Conservation (phyloP, 1,140 invertebrate genomes). For the Drosophila gunungcola region DNA sequence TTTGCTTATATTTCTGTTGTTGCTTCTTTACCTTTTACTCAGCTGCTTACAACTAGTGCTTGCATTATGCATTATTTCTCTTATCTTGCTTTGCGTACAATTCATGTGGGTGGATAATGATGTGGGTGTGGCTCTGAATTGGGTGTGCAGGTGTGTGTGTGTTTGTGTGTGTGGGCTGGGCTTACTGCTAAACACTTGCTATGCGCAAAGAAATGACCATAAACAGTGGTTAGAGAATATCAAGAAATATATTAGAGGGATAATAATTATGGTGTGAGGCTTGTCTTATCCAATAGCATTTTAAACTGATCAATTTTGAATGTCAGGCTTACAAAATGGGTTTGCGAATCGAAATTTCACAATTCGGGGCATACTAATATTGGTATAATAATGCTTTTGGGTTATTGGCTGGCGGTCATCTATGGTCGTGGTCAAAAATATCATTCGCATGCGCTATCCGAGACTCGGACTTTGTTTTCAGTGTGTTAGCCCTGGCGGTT, state of each 20-base stretch:
- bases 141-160: constrained; percentile 13
- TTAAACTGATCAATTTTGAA: constrained; percentile 73
- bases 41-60: constrained; percentile 44
- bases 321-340: constrained; percentile 60
- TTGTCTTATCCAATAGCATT: constrained; percentile 21
- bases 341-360: constrained; percentile 33
- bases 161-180: constrained; percentile 11
- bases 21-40: constrained; percentile 29
- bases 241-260: constrained; percentile 44
- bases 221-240: constrained; percentile 36
- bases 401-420: constrained; percentile 32
- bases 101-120: constrained; percentile 38
- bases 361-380: constrained; percentile 39
- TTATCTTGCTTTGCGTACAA: constrained; percentile 59
- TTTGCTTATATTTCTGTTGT: constrained; percentile 22
- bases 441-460: constrained; percentile 23
- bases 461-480: background rate
- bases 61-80: constrained; percentile 71
- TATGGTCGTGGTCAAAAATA: constrained; percentile 65
- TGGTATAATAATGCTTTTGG: constrained; percentile 36
- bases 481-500: constrained; percentile 5
- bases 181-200: constrained; percentile 69
- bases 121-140: constrained; percentile 10
- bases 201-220: constrained; percentile 33
- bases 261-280: constrained; percentile 21